These are phyloP conservation scores for Otis tarda DNA, from an alignment of 2,113 vertebrate genomes.

Conservation along the genomic window DNA sequence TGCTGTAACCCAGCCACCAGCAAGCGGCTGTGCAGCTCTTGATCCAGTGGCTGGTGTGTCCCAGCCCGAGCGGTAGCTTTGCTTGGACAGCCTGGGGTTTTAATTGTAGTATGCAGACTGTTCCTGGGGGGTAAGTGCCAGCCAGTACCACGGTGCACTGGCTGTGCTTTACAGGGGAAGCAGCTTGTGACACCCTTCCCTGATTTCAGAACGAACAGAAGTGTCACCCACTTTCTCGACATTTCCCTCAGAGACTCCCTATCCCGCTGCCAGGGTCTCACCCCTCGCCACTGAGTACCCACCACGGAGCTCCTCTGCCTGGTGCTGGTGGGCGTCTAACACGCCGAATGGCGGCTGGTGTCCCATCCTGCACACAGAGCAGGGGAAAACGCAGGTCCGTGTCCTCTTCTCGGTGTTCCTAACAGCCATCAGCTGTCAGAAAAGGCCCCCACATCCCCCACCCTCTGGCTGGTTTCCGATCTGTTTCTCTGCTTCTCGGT, in stretches of 20 bases:
- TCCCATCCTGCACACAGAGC: neutral
- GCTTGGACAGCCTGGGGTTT: neutral
- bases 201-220: neutral
- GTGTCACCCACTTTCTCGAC: neutral
- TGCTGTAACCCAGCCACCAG: neutral
- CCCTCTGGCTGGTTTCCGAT: accelerated
- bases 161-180: neutral
- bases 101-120: neutral
- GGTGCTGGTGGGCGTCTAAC: accelerated
- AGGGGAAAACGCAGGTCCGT: accelerated
- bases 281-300: accelerated
- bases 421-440: neutral
- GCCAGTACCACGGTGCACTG: accelerated
- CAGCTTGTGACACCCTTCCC: neutral
- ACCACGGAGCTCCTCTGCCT: neutral
- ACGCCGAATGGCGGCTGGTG: accelerated
- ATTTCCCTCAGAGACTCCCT: neutral
- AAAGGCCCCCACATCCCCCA: neutral
- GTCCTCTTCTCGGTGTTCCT: neutral
- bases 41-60: neutral
- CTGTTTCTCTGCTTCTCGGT: too few relatives aligned
- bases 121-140: neutral
- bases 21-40: neutral
- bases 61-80: neutral
- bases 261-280: neutral